Percentiles rank a stretch among this genome's conserved stretches.
These are phyloP conservation scores for Huso huso DNA, from an alignment of 2,797 vertebrate genomes.

Conservation along the genomic window DNA sequence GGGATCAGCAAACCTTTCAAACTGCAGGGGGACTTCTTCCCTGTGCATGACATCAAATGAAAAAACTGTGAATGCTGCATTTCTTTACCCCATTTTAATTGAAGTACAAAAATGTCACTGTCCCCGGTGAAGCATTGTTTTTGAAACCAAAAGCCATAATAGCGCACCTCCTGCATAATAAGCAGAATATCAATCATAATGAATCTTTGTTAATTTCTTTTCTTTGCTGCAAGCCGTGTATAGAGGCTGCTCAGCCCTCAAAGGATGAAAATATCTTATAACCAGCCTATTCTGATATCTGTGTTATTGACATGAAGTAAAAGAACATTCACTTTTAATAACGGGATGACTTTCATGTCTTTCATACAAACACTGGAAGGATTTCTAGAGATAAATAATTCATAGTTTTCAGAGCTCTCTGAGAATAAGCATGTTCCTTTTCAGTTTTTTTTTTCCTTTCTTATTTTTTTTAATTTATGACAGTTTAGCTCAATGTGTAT, in stretches of 20 bases:
- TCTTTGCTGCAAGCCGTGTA: slow-evolving; percentile 16
- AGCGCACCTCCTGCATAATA: not conserved
- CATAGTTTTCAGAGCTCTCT: slow-evolving; percentile 43
- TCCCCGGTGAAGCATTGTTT: slow-evolving; percentile 1
- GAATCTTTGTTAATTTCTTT: slow-evolving; percentile 15
- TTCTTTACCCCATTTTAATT: slow-evolving; percentile 9
- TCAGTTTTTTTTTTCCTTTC: slow-evolving; percentile 33
- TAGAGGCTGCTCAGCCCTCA: slow-evolving; percentile 32
- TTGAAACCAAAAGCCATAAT: not conserved
- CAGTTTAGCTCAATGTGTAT: slow-evolving; percentile 32
- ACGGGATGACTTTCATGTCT: slow-evolving; percentile 44
- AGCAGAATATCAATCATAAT: slow-evolving; percentile 5
- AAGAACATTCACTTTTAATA: slow-evolving; percentile 50
- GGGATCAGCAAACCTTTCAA: not conserved
- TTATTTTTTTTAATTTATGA: slow-evolving; percentile 55
- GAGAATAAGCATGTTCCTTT: slow-evolving; percentile 55
- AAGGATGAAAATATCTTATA: slow-evolving; percentile 28
- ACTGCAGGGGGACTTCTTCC: not conserved
- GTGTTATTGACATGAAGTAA: slow-evolving; percentile 46
- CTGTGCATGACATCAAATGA: not conserved
- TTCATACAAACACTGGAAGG: slow-evolving; percentile 51
- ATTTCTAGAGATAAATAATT: slow-evolving; percentile 63
- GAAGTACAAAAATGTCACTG: slow-evolving; percentile 7
- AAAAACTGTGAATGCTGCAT: slow-evolving; percentile 9
- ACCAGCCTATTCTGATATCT: slow-evolving; percentile 33